phyloP scores from a whole-genome alignment of 1,140 invertebrate species.

The Steinernema khuongi region DNA sequence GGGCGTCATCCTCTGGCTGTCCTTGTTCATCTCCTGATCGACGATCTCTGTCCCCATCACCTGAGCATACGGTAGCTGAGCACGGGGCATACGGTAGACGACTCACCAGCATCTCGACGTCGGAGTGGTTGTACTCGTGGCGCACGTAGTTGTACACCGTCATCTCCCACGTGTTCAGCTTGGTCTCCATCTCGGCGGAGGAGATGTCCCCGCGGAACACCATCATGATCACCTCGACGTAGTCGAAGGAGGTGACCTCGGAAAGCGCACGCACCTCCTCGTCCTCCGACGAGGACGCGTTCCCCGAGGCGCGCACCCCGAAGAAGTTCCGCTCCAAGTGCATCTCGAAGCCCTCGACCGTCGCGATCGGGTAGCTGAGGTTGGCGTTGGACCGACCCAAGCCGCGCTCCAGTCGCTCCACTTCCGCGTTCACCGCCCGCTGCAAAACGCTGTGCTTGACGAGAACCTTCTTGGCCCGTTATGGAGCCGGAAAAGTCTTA shows the following conservation, averaged over 20 bases:
- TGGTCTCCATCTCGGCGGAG: slow-evolving; percentile 17
- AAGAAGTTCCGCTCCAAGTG: slow-evolving; percentile 54
- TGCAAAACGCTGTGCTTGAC: slow-evolving; percentile 20
- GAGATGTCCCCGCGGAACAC: slow-evolving; percentile 44
- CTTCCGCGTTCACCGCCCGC: slow-evolving; percentile 28
- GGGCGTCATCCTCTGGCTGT: slow-evolving; percentile 47
- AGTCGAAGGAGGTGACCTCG: slow-evolving; percentile 41
- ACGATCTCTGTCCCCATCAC: slow-evolving; percentile 54
- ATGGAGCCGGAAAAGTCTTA: too few species aligned
- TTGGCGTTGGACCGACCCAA: slow-evolving; percentile 9
- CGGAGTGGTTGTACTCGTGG: slow-evolving; percentile 18
- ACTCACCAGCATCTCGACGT: slow-evolving; percentile 38
- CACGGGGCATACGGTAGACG: not conserved
- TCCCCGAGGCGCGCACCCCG: slow-evolving; percentile 36
- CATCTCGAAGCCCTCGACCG: slow-evolving; percentile 43
- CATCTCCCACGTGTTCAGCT: slow-evolving; percentile 33
- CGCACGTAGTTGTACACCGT: slow-evolving; percentile 39
- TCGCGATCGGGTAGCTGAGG: slow-evolving; percentile 46
- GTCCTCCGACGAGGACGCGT: not conserved
- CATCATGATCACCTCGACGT: slow-evolving; percentile 49
- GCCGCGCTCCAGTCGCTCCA: slow-evolving; percentile 3
- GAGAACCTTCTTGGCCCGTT: too few species aligned
- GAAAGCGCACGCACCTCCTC: not conserved
- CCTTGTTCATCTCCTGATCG: slow-evolving; percentile 55
- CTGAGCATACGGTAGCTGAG: slow-evolving; percentile 22